Conservation (phyloP, 2,888 invertebrate genomes). For the Phortica magna region DNA sequence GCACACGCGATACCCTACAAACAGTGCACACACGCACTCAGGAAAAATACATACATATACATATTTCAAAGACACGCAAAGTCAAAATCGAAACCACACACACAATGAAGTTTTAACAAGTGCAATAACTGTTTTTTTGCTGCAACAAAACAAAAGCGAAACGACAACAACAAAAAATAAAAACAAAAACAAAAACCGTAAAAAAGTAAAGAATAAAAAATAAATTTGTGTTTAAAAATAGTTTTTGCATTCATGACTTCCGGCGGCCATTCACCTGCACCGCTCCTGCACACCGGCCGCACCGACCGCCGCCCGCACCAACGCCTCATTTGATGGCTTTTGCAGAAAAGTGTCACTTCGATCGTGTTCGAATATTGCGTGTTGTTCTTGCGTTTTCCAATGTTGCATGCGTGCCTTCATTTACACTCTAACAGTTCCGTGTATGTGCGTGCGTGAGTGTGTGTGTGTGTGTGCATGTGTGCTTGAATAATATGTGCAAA, state of each 20-base stretch:
- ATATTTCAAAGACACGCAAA: constrained; percentile 7
- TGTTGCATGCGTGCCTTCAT: constrained; percentile 68
- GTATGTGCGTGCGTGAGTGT: background rate
- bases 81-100: background rate
- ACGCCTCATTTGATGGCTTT: no score
- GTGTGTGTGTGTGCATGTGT: constrained; percentile 11
- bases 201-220: background rate
- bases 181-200: background rate
- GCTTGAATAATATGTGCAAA: background rate
- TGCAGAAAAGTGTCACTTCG: constrained; percentile 61
- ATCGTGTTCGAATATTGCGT: constrained; percentile 63
- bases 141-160: no score
- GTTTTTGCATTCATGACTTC: constrained; percentile 9
- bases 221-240: background rate
- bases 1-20: constrained; percentile 17
- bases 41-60: background rate
- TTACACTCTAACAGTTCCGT: constrained; percentile 33
- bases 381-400: constrained; percentile 65
- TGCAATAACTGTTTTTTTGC: background rate
- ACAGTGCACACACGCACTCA: constrained; percentile 10
- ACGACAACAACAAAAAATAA: background rate
- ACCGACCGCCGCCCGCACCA: background rate
- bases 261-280: constrained; percentile 58
- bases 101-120: background rate
- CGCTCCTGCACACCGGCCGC: background rate